These are phyloP conservation scores for Etheostoma perlongum DNA, from an alignment of 2,797 vertebrate genomes.

Conservation along the genomic window DNA sequence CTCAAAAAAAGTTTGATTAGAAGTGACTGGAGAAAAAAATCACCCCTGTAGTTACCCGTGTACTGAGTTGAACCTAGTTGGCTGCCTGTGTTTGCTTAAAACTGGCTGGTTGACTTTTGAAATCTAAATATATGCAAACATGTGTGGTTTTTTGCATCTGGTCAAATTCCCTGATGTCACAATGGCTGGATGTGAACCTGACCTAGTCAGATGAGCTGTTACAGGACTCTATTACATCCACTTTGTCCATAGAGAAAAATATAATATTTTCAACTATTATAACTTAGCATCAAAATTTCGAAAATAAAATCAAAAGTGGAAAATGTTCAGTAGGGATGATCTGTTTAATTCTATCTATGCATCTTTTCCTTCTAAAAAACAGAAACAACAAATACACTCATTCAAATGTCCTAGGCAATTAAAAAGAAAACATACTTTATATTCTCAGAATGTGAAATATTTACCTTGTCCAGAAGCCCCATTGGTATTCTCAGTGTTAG, in stretches of 20 bases:
- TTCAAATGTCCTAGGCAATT: background rate
- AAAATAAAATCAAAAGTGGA: background rate
- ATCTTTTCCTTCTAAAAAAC: background rate
- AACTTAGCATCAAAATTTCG: background rate
- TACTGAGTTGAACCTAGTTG: background rate
- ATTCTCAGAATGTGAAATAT: background rate
- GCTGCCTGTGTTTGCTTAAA: background rate
- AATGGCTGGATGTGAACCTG: no score
- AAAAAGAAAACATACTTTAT: background rate
- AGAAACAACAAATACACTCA: background rate
- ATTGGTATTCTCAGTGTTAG: accelerated
- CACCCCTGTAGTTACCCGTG: no score
- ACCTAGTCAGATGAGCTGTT: no score
- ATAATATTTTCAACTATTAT: background rate
- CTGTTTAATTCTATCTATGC: background rate
- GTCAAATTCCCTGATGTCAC: no score
- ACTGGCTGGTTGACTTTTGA: background rate
- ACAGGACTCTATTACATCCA: background rate
- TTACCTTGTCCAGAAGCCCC: background rate
- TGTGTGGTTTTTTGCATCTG: no score
- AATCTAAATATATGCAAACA: background rate
- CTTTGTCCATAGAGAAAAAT: background rate
- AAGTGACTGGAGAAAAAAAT: background rate
- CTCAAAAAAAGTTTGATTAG: background rate
- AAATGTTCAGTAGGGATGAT: no score